Evolutionary conservation across 2,888 invertebrate species (phyloP), one percentile per base, ranked within the genome.

Genomic region (Agelastica alni): DNA sequence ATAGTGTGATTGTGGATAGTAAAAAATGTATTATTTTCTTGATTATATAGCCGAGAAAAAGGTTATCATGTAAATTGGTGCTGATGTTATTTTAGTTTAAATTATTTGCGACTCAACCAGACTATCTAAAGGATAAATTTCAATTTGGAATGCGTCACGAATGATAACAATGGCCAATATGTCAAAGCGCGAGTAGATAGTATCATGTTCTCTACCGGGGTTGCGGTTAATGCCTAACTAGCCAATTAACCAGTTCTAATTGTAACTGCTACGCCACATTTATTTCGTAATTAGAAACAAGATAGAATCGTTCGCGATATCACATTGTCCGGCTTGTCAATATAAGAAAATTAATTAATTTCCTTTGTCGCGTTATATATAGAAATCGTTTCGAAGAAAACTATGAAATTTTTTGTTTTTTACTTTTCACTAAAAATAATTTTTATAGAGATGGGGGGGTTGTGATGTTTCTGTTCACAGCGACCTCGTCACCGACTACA

Each of bases 191-290:
- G 47, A 44, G 44, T 43, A 61, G 63, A 64, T 65, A 65, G 58
- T 56, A 65, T 65, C 63, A 52, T 22, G 59, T 58, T 58, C 57
- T 49, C 53, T 53, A 52, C 34, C 60, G 55, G 68, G 66, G 65
- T 67, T 69, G 70, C 59, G 69, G 69, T 66, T 66, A 60, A 49
- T 61, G 63, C 64, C 63, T 64, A 70, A 69, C 67, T 65, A 66
- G 62, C 66, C 69, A 69, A 71, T 71, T 70, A 71, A 68, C 67
- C 68, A 65, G 60, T 60, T 64, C 68, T 69, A 69, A 68, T 70
- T 71, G 68, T 65, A 63, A 62, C 57, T 59, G 69, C 61, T 60
- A 67, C 66, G 69, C 63, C 65, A 68, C 68, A 69, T 71, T 69
- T 69, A 66, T 69, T 68, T 65, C 59, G 65, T 68, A 70, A 70